A percentile compares a stretch with the other conserved stretches of the same genome.
These are phyloP conservation scores for Amblyjoppa proteus DNA, from an alignment of 2,888 invertebrate species.

Conservation along the genomic window DNA sequence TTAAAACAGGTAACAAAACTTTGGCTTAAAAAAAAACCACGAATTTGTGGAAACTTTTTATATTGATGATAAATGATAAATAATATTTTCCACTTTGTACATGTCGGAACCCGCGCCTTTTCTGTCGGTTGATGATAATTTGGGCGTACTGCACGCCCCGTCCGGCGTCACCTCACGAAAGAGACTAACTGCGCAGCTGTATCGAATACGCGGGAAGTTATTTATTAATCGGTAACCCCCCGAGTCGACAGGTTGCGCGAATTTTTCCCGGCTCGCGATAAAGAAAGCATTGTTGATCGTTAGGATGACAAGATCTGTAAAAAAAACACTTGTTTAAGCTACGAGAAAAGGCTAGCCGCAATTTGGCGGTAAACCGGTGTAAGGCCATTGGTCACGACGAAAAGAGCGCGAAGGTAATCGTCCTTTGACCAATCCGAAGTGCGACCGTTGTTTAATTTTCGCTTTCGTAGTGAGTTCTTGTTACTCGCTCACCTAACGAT, in stretches of 20 bases:
- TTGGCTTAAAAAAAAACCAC: neutral
- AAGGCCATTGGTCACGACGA: conserved; percentile 14
- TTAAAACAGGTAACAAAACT: neutral
- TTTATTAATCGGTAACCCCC: neutral
- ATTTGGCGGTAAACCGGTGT: conserved; percentile 61
- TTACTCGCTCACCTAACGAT: conserved; percentile 56
- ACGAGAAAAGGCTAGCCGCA: neutral
- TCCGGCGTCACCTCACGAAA: neutral
- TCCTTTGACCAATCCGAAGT: conserved; percentile 48
- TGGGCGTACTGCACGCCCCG: conserved; percentile 8
- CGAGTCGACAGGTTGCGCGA: neutral
- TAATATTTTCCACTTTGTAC: neutral
- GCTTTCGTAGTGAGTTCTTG: neutral
- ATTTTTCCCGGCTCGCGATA: neutral
- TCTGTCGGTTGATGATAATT: neutral
- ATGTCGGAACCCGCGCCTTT: neutral
- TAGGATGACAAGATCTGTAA: neutral
- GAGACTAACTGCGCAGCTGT: conserved; percentile 15
- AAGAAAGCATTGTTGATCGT: neutral
- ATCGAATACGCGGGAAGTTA: conserved; percentile 54
- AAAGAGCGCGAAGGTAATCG: neutral
- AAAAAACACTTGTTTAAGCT: conserved; percentile 14
- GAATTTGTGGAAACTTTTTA: neutral
- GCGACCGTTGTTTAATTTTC: conserved; percentile 40
- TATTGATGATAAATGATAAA: neutral